Conservation (phyloP, 2,888 invertebrate genomes). For the Eupithecia exiguata region DNA sequence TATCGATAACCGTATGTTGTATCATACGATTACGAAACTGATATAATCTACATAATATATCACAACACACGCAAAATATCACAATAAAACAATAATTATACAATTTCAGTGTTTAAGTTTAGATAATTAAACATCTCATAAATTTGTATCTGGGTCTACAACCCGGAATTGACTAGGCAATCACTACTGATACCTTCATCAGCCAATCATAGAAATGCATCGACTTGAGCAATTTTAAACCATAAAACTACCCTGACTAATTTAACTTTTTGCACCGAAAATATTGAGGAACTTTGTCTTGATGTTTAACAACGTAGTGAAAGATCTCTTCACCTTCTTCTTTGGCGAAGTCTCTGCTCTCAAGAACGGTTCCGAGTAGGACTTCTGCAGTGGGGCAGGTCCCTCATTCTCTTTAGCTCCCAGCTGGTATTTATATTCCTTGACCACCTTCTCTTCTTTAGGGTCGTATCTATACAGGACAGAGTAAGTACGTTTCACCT, state of each 20-base stretch:
- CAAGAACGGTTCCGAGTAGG: constrained; percentile 74
- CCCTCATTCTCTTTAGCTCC: constrained; percentile 47
- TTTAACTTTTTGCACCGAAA: constrained; percentile 75
- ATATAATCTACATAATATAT: constrained; percentile 52
- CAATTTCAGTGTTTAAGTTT: constrained; percentile 40
- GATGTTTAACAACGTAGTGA: constrained; percentile 76
- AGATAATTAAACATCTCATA: constrained; percentile 30
- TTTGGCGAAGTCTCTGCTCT: constrained; percentile 67
- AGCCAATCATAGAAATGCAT: constrained; percentile 72
- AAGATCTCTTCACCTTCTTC: constrained; percentile 79
- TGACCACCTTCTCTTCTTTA: constrained; percentile 75
- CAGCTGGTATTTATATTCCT: constrained; percentile 77
- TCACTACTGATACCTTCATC: constrained; percentile 48
- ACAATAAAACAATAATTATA: constrained; percentile 54
- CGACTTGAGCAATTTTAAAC: constrained; percentile 74
- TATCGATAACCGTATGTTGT: constrained; percentile 22
- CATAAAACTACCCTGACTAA: constrained; percentile 41
- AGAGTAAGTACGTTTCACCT: constrained; percentile 78
- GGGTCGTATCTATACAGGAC: constrained; percentile 78
- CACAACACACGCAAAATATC: constrained; percentile 73
- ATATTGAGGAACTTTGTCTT: constrained; percentile 79
- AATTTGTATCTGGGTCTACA: constrained; percentile 15
- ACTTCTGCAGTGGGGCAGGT: constrained; percentile 63
- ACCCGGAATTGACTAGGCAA: constrained; percentile 52
- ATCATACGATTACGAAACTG: constrained; percentile 33